phyloP scores from a whole-genome alignment of 2,888 invertebrate species.

The Melanostoma scalare region DNA sequence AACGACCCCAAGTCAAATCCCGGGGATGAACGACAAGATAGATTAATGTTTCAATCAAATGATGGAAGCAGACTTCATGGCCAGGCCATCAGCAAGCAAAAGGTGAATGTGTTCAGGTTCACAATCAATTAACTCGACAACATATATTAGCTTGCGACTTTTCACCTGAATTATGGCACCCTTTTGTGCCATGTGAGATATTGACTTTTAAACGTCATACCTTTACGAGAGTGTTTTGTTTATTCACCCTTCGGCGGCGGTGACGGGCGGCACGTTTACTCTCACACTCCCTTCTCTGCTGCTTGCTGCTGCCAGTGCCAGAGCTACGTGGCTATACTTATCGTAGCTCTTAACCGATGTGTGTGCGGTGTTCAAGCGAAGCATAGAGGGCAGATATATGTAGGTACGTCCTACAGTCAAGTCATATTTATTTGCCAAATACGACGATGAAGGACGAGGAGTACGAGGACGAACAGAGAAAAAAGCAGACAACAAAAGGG shows the following conservation, averaged over 20 bases:
- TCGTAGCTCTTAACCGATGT: too few species aligned
- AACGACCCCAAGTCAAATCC: background rate
- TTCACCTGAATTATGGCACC: constrained; percentile 22
- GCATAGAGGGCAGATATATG: too few species aligned
- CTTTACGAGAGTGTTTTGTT: background rate
- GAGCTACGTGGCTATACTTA: too few species aligned
- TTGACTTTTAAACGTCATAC: constrained; percentile 25
- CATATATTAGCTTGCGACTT: constrained; percentile 31
- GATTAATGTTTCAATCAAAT: constrained; percentile 44
- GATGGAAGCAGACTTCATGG: constrained; percentile 24
- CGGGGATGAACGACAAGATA: constrained; percentile 32
- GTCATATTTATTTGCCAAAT: background rate
- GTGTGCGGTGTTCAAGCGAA: too few species aligned
- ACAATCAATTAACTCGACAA: constrained; percentile 37
- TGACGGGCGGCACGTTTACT: constrained; percentile 5
- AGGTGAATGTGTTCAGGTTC: constrained; percentile 25
- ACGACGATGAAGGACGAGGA: constrained; percentile 2
- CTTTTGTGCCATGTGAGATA: constrained; percentile 24
- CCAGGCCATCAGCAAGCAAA: constrained; percentile 2
- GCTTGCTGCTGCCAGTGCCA: too few species aligned
- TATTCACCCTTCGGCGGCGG: constrained; percentile 2
- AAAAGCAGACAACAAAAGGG: constrained; percentile 26
- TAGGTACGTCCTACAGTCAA: too few species aligned
- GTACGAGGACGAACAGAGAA: background rate
- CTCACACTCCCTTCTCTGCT: background rate